A percentile compares a stretch with the other conserved stretches of the same genome.
These are phyloP conservation scores for Argentina silus DNA, from an alignment of 2,797 vertebrate species.

Conservation along the genomic window DNA sequence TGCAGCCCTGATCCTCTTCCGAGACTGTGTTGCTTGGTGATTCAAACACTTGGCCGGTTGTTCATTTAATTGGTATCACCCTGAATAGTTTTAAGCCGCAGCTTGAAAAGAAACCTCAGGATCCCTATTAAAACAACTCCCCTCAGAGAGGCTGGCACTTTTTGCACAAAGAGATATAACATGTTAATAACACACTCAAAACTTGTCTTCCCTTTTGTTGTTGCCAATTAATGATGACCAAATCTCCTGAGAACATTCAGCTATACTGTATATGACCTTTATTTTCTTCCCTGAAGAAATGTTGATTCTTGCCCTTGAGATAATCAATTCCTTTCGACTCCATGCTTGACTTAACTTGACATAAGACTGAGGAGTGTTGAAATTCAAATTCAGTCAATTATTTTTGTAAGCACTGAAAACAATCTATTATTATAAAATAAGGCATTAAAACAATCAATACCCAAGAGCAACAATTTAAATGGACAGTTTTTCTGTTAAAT, in stretches of 20 bases:
- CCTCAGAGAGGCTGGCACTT: slow-evolving; percentile 20
- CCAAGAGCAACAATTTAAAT: too few species aligned
- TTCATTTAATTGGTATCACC: slow-evolving; percentile 15
- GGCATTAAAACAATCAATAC: too few species aligned
- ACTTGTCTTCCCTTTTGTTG: slow-evolving; percentile 30
- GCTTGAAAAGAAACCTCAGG: slow-evolving; percentile 5
- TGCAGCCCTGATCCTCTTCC: slow-evolving; percentile 34
- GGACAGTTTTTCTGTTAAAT: too few species aligned
- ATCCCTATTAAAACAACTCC: slow-evolving; percentile 20
- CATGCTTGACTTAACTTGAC: too few species aligned
- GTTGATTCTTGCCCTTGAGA: neutral
- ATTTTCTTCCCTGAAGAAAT: neutral
- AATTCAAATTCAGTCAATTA: too few species aligned
- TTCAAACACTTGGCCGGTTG: slow-evolving; percentile 27
- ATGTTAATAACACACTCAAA: slow-evolving; percentile 41
- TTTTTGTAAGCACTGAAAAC: too few species aligned
- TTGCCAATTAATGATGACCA: slow-evolving; percentile 34
- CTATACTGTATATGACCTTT: slow-evolving; percentile 7
- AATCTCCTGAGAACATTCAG: slow-evolving; percentile 24
- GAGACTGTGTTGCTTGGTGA: slow-evolving; percentile 22
- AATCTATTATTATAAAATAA: too few species aligned
- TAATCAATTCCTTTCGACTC: neutral
- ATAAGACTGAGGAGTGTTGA: too few species aligned
- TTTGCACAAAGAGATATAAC: slow-evolving; percentile 34
- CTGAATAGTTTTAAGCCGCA: slow-evolving; percentile 20